These are phyloP conservation scores for Melanargia galathea DNA, from an alignment of 2,888 invertebrate genomes.

Conservation along the genomic window DNA sequence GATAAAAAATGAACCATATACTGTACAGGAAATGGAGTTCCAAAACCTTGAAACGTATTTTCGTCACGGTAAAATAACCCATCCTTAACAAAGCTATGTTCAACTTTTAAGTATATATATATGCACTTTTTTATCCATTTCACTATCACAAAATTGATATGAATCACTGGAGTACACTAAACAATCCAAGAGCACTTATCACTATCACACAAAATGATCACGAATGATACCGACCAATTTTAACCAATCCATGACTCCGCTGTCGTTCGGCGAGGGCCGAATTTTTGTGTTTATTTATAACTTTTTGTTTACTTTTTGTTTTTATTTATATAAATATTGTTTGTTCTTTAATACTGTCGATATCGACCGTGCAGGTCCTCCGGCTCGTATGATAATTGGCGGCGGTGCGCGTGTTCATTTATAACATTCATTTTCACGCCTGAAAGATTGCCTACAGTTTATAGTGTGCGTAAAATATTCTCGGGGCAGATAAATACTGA, in stretches of 20 bases:
- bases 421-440: slow-evolving; percentile 83
- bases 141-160: slow-evolving; percentile 31
- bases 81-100: slow-evolving; percentile 3
- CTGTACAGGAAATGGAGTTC: neutral
- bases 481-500: slow-evolving; percentile 20
- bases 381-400: slow-evolving; percentile 76
- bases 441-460: slow-evolving; percentile 59
- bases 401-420: slow-evolving; percentile 71
- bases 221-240: slow-evolving; percentile 77
- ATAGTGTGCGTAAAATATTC: slow-evolving; percentile 45
- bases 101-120: neutral
- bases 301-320: slow-evolving; percentile 44
- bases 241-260: slow-evolving; percentile 77
- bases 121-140: slow-evolving; percentile 31
- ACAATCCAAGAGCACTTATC: slow-evolving; percentile 39
- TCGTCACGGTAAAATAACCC: neutral
- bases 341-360: slow-evolving; percentile 39
- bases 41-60: neutral
- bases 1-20: slow-evolving; percentile 12
- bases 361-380: slow-evolving; percentile 67
- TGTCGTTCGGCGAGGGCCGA: slow-evolving; percentile 50
- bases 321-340: slow-evolving; percentile 41
- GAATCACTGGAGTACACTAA: slow-evolving; percentile 14
- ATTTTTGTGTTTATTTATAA: slow-evolving; percentile 45
- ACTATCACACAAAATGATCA: slow-evolving; percentile 47